Percentiles rank a stretch among this genome's conserved stretches.
These are phyloP conservation scores for Agonopterix heracliana DNA, from an alignment of 2,888 invertebrate species.

Conservation along the genomic window DNA sequence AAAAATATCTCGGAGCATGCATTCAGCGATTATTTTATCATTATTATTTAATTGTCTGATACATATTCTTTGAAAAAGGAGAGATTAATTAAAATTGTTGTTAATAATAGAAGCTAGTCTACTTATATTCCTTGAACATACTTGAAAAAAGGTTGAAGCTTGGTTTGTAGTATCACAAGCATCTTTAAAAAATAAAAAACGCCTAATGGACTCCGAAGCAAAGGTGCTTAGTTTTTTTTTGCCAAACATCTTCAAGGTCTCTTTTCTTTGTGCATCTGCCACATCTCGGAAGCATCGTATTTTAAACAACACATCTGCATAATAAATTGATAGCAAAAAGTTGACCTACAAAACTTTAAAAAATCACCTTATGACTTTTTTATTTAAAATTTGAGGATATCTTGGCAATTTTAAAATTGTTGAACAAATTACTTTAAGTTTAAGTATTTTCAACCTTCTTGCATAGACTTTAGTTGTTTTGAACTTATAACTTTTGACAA, in stretches of 20 bases:
- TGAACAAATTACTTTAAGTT: background rate
- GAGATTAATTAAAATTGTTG: too few relatives aligned
- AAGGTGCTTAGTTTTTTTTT: constrained; percentile 62
- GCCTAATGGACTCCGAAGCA: constrained; percentile 24
- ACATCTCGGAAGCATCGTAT: constrained; percentile 46
- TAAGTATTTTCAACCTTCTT: constrained; percentile 1
- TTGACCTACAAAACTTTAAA: constrained; percentile 66
- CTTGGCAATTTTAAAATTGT: background rate
- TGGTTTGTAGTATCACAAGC: constrained; percentile 21
- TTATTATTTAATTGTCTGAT: background rate
- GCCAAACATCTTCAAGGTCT: constrained; percentile 62
- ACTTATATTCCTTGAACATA: too few relatives aligned
- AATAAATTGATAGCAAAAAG: constrained; percentile 70
- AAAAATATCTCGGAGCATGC: constrained; percentile 1
- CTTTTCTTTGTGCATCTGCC: constrained; percentile 61
- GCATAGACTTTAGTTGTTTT: constrained; percentile 7
- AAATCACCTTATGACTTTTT: constrained; percentile 27
- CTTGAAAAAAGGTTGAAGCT: too few relatives aligned
- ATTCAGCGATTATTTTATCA: constrained; percentile 3
- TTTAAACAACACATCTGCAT: constrained; percentile 70
- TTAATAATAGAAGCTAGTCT: too few relatives aligned
- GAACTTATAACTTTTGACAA: too few relatives aligned
- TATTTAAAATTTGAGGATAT: constrained; percentile 1
- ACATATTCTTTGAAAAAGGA: too few relatives aligned
- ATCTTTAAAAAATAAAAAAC: constrained; percentile 25